Evolutionary conservation across 2,888 invertebrate species (phyloP).

Genomic region (Cryptocheilus praepositus): DNA sequence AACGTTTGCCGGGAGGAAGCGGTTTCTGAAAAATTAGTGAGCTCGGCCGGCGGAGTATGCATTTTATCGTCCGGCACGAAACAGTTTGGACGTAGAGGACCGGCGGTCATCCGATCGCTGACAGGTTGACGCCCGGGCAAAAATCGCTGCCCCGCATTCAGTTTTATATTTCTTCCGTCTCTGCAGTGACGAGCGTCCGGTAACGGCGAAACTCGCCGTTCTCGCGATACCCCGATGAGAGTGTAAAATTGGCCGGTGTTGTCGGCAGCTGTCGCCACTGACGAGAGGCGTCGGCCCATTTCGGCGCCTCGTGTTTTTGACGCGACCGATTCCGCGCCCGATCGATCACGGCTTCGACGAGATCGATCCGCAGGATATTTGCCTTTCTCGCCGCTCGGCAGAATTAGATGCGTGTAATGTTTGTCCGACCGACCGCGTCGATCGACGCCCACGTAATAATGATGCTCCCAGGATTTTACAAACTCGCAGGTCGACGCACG

Average conservation of each 20-base stretch:
- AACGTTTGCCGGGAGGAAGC: too few species aligned
- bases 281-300: constrained; percentile 24
- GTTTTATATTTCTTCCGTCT: background rate
- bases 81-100: too few species aligned
- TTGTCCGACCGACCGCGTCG: too few species aligned
- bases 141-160: too few species aligned
- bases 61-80: too few species aligned
- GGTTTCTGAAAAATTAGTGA: too few species aligned
- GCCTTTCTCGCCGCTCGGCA: too few species aligned
- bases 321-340: constrained; percentile 43
- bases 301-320: constrained; percentile 54
- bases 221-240: constrained; percentile 10
- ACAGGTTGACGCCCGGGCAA: background rate
- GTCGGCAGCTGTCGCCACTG: constrained; percentile 56
- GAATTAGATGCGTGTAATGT: too few species aligned
- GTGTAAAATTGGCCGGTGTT: constrained; percentile 50
- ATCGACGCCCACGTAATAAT: too few species aligned
- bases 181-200: constrained; percentile 2
- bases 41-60: too few species aligned
- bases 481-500: background rate
- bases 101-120: background rate
- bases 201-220: background rate
- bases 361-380: too few species aligned
- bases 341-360: constrained; percentile 38
- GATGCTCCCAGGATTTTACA: background rate